Evolutionary conservation across 2,888 invertebrate genomes (phyloP), one percentile per base, ranked within the genome.

Genomic region (Spialia ferax): DNA sequence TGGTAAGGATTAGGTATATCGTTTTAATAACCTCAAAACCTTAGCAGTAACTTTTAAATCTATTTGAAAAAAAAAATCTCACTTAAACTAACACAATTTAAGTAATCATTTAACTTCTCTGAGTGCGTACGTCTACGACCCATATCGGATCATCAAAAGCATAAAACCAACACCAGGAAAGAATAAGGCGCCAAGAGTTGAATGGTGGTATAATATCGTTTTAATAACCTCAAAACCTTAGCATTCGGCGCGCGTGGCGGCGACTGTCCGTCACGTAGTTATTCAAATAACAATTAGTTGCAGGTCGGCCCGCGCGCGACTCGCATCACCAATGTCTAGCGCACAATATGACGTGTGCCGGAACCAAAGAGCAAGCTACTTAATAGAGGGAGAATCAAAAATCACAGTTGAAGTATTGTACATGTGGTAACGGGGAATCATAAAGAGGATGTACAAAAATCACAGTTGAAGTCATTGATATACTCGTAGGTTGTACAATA

Each of bases 261-360:
- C 1, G 63, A 60, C 73, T 72, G 81, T 65, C 63, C 70, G 74
- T 82, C 85, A 83, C 87, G 86, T 86, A 72, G 74, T 71, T 78
- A 85, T 85, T 86, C 85, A 84, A 86, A 85, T 88, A 88, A 84
- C 86, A 88, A 89, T 88, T 88, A 88, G 82, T 77, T 77, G 72
- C 74, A 72, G 23, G 18, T 55, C 76, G 73, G 71, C 73, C 11
- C 22, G 50, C 1, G 22, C 50, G 50, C 75, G 77, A 73, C 70
- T 71, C 76, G 79, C 74, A 81, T 84, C 79, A 79, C 63, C 73
- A 76, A 72, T 71, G 69, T 38, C 38, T 38, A 38, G n/a, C 38
- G 38, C 38, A 38, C 38, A 42, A 42, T 18, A 8, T 18, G 42
- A 62, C 69, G 64, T 74, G 70, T 73, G 71, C 71, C 71, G 72